Conservation (phyloP, 2,113 vertebrate species). For the Bostrychus sinensis region DNA sequence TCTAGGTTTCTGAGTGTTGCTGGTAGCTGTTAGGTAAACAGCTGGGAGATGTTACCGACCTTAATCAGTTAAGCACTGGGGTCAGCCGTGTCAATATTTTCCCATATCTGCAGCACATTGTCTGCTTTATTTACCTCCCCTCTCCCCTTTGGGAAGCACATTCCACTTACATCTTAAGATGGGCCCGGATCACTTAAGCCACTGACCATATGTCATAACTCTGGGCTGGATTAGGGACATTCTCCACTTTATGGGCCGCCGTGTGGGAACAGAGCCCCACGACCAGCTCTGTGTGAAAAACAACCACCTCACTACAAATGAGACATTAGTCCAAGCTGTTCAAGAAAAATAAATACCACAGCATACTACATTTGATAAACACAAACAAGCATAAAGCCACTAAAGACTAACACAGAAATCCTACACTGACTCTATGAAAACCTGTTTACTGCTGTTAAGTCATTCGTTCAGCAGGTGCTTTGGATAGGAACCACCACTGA, state of each 20-base stretch:
- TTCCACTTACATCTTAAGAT: slow-evolving; percentile 63
- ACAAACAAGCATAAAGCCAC: background rate
- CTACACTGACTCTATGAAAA: too few species aligned
- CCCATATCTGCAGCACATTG: slow-evolving; percentile 61
- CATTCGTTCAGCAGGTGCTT: too few species aligned
- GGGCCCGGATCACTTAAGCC: slow-evolving; percentile 66
- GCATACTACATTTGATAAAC: too few species aligned
- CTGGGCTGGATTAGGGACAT: slow-evolving; percentile 63
- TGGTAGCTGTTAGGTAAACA: slow-evolving; percentile 40
- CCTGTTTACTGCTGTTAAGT: too few species aligned
- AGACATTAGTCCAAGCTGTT: background rate
- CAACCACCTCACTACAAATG: background rate
- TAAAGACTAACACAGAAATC: too few species aligned
- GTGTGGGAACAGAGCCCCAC: slow-evolving; percentile 49
- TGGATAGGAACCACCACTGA: too few species aligned
- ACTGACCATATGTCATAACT: slow-evolving; percentile 73
- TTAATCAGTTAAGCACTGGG: slow-evolving; percentile 51
- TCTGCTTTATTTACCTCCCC: slow-evolving; percentile 67
- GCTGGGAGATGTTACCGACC: slow-evolving; percentile 62
- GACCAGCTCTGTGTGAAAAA: slow-evolving; percentile 1
- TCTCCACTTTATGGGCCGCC: slow-evolving; percentile 59
- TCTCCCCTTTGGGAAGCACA: slow-evolving; percentile 48
- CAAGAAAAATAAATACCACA: background rate
- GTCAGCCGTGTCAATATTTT: slow-evolving; percentile 69
- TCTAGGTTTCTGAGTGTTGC: background rate